Evolutionary conservation across 2,113 vertebrate genomes (phyloP), one percentile per base, ranked within the genome.

Genomic region (Zosterops borbonicus): DNA sequence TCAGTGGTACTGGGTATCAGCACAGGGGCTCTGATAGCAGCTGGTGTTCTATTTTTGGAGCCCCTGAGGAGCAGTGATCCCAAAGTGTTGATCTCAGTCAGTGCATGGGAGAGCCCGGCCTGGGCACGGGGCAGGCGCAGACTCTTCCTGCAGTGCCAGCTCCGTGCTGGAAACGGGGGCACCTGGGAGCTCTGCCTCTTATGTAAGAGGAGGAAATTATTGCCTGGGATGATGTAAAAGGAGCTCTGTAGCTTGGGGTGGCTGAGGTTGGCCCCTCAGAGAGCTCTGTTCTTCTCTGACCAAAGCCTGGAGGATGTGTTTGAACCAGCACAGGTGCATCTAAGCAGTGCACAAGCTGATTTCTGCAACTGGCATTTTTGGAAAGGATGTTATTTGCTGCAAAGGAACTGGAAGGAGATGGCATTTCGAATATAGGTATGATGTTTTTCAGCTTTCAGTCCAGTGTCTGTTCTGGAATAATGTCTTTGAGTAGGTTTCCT

Each of bases 311-410:
- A 13, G 0, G 2, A 42, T 89, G 85, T 3, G 20, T 50, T 74
- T 33, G 49, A n/a, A 27, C 14, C 28, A 9, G 35, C 10, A 0
- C 4, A 8, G 9, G 31, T 20, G 35, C n/a, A 1, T 31, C 2
- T 83, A 46, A 78, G 31, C 52, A 37, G 46, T 3, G 14, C 37
- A 28, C 27, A 13, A 9, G 56, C 70, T 41, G 71, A 17, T 58
- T 73, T 7, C 46, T 94, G 67, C 82, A n/a, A n/a, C 62, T 58
- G 41, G 42, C 41, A 70, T 15, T 22, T 39, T 28, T 35, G 33
- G 76, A 28, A 74, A 94, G 63, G 83, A 96, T 94, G 94, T 41
- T 91, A 37, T 58, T 93, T 60, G 5, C 44, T 58, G 71, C 83
- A 27, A 77, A 95, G 63, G 83, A 88, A 4, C 63, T 75, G 42